Percentiles rank a stretch among this genome's conserved stretches.
These are phyloP conservation scores for Grus americana DNA, from an alignment of 2,113 vertebrate species.

Conservation along the genomic window DNA sequence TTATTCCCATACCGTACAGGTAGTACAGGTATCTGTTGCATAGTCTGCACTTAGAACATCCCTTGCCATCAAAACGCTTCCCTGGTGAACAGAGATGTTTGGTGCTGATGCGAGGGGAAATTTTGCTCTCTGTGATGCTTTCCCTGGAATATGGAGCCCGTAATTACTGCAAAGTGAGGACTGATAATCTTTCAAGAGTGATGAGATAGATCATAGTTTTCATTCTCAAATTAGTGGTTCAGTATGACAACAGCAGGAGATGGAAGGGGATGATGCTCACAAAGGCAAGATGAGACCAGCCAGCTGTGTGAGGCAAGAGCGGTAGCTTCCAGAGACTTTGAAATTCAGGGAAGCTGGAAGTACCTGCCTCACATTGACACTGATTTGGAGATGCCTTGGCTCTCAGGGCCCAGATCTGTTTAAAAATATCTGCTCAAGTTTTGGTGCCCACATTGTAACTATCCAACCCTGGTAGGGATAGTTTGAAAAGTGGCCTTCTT, in stretches of 20 bases:
- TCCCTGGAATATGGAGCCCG: neutral
- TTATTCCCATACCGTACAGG: neutral
- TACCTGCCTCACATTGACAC: neutral
- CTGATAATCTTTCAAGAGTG: neutral
- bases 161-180: neutral
- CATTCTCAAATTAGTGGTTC: neutral
- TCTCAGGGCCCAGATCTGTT: neutral
- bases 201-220: neutral
- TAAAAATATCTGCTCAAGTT: neutral
- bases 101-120: neutral
- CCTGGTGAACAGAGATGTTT: conserved; percentile 26
- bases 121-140: neutral
- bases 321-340: neutral
- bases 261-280: neutral
- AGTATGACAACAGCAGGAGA: neutral
- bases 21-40: conserved; percentile 43
- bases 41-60: neutral
- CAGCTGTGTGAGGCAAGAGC: neutral
- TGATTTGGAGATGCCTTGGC: neutral
- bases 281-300: neutral
- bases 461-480: neutral
- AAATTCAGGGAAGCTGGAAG: neutral
- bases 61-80: neutral
- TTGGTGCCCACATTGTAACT: neutral
- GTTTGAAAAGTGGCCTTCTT: neutral